Evolutionary conservation across 2,113 vertebrate species (phyloP).

Genomic region (Pollimyrus isidori): DNA sequence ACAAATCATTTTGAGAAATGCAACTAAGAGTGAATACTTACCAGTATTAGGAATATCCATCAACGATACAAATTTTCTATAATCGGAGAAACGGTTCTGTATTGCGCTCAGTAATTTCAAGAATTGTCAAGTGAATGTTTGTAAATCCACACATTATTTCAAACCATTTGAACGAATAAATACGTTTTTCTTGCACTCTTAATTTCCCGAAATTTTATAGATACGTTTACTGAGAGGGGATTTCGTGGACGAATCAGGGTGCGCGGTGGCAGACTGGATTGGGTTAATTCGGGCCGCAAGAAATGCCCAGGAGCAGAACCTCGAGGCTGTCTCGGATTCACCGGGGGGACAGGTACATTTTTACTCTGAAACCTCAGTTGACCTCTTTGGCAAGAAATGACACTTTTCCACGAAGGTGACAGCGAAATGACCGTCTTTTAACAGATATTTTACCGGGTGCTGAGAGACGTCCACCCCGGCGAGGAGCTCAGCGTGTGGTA

Average conservation of each 20-base stretch:
- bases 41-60: not conserved
- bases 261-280: slow-evolving; percentile 85
- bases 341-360: slow-evolving; percentile 88
- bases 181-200: slow-evolving; percentile 34
- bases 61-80: not conserved
- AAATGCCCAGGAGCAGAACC: slow-evolving; percentile 86
- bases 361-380: not conserved
- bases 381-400: not conserved
- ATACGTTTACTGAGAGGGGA: slow-evolving; percentile 85
- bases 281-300: slow-evolving; percentile 89
- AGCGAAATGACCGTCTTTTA: not conserved
- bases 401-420: not conserved
- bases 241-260: slow-evolving; percentile 85
- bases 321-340: slow-evolving; percentile 88
- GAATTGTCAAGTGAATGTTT: not conserved
- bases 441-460: slow-evolving; percentile 87
- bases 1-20: not conserved
- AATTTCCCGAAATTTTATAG: slow-evolving; percentile 46
- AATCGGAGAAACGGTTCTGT: not conserved
- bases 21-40: not conserved
- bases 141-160: not conserved
- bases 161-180: not conserved
- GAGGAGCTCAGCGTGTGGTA: slow-evolving; percentile 96
- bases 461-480: slow-evolving; percentile 83
- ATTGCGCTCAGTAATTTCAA: not conserved